phyloP scores from a whole-genome alignment of 1,140 invertebrate genomes.

The Drepana arcuata region DNA sequence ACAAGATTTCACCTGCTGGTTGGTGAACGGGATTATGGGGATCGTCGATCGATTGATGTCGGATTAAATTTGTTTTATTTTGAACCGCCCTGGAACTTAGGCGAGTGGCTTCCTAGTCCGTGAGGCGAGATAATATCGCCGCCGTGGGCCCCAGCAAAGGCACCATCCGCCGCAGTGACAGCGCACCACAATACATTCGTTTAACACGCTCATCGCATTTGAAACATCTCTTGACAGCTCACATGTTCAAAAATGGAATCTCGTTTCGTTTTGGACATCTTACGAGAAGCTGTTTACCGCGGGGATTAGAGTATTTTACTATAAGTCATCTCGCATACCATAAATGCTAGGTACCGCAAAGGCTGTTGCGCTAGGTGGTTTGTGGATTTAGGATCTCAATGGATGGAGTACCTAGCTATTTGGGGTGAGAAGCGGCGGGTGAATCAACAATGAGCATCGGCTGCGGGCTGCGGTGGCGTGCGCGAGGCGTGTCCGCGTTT shows the following conservation, averaged over 20 bases:
- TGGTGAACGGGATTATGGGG: slow-evolving; percentile 29
- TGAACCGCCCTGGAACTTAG: slow-evolving; percentile 10
- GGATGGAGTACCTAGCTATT: too few species aligned
- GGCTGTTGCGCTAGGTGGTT: too few species aligned
- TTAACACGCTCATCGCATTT: slow-evolving; percentile 60
- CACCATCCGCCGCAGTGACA: slow-evolving; percentile 46
- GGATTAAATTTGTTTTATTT: slow-evolving; percentile 33
- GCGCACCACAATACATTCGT: slow-evolving; percentile 53
- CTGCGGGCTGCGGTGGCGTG: slow-evolving; percentile 35
- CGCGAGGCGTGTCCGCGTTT: slow-evolving; percentile 69
- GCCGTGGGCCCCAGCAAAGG: slow-evolving; percentile 32
- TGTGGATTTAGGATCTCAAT: too few species aligned
- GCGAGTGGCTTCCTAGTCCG: slow-evolving; percentile 34
- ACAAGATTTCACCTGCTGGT: slow-evolving; percentile 15
- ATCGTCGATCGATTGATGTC: slow-evolving; percentile 25
- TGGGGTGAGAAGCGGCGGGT: slow-evolving; percentile 21
- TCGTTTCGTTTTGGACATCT: slow-evolving; percentile 10
- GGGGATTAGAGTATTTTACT: too few species aligned
- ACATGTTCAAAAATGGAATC: slow-evolving; percentile 19
- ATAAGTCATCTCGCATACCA: too few species aligned
- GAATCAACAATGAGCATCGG: slow-evolving; percentile 48
- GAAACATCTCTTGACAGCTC: slow-evolving; percentile 50
- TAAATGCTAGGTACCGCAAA: too few species aligned
- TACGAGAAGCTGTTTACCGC: slow-evolving; percentile 4
- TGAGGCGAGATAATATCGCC: slow-evolving; percentile 42